Evolutionary conservation across 2,113 vertebrate genomes (phyloP), one percentile per base, ranked within the genome.

Genomic region (Colossoma macropomum): DNA sequence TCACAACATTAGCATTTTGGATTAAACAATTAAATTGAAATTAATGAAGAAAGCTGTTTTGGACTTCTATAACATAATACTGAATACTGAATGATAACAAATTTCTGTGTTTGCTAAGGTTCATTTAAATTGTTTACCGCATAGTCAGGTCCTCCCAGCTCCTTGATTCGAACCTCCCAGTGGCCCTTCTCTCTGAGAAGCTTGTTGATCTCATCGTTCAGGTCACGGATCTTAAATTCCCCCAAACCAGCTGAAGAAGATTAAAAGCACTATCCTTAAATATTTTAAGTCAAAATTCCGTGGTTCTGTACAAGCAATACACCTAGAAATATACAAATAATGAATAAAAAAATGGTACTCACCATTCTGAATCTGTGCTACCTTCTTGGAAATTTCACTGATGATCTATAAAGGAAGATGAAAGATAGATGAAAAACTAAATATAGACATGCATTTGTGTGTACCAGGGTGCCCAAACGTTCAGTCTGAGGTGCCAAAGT

Each of bases 201-300:
- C 86, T 99, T 99, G 89, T 99, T 99, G 89, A 99, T 99, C 91
- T 99, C 98, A 93, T 99, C 98, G 0, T 99, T 99, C 74, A 99
- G 89, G 89, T 99, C 98, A 1, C 97, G 94, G 73, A 99, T 99
- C 92, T 93, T 95, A 90, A 99, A 99, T 92, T 99, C 98, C 0
- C 98, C 98, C 28, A 99, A 94, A 75, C 98, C 98, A 80, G 98
- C 98, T 99, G 82, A 86, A 73, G 10, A 59, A 16, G 8, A 38
- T 1, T 45, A 63, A 62, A 59, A 4, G 17, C 0, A 28, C 1
- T 1, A 48, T 21, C 21, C 69, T 76, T 77, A 77, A 0, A 66
- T 2, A 32, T 5, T 8, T 5, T 30, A n/a, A 17, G 7, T 48
- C 10, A 59, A 19, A 48, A 68, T 16, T 4, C 9, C 56, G 10